Evolutionary conservation across 2,797 vertebrate genomes (phyloP).

Genomic region (Dendrocincla fuliginosa): DNA sequence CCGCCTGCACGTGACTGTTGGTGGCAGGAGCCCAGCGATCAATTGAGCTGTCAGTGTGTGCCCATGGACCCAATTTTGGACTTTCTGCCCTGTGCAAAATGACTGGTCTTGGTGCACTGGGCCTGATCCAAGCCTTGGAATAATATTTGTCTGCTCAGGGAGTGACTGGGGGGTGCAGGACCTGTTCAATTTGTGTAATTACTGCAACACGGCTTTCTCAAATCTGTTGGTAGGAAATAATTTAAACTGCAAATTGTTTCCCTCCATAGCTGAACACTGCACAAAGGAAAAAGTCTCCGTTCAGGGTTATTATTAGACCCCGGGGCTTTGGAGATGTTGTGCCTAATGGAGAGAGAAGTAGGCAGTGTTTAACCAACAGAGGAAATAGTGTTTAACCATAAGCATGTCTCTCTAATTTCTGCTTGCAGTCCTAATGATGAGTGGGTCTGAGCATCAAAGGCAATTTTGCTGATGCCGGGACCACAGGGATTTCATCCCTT

Average conservation of each 20-base stretch:
- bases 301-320: neutral
- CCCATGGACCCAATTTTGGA: neutral
- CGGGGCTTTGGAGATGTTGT: neutral
- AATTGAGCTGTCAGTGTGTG: neutral
- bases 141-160: neutral
- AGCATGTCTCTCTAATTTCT: slow-evolving; percentile 30
- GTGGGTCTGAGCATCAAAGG: slow-evolving; percentile 16
- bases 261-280: neutral
- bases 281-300: neutral
- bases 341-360: slow-evolving; percentile 2
- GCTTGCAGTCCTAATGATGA: neutral
- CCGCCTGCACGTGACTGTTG: neutral
- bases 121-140: neutral
- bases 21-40: neutral
- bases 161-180: accelerated
- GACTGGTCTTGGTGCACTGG: accelerated
- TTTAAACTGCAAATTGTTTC: neutral
- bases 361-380: slow-evolving; percentile 43
- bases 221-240: neutral
- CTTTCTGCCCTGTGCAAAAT: neutral
- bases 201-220: neutral
- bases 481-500: neutral
- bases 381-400: slow-evolving; percentile 39
- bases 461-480: neutral
- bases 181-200: neutral